Evolutionary conservation across 2,113 vertebrate species (phyloP).

Genomic region (Hoplias malabaricus): DNA sequence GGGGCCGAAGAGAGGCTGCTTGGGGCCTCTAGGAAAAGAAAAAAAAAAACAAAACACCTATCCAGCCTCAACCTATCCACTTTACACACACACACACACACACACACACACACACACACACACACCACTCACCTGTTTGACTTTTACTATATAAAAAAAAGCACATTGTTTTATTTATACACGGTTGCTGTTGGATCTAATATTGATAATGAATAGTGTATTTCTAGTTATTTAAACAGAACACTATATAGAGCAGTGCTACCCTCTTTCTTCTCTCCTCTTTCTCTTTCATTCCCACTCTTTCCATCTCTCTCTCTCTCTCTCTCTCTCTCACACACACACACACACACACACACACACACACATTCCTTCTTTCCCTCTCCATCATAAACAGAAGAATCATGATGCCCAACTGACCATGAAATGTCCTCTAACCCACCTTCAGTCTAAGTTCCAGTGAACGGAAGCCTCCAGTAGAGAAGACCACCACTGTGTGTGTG

Average conservation of each 20-base stretch:
- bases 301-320: background rate
- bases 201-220: too few species aligned
- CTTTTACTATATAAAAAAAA: too few species aligned
- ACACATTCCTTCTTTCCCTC: background rate
- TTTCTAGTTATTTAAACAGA: too few species aligned
- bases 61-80: too few species aligned
- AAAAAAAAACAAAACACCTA: too few species aligned
- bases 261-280: background rate
- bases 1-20: background rate
- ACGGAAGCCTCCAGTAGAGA: constrained; percentile 4
- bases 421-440: constrained; percentile 14
- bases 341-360: background rate
- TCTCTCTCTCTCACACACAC: background rate
- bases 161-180: too few species aligned
- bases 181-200: too few species aligned
- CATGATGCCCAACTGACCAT: background rate
- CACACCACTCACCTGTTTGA: background rate
- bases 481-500: background rate
- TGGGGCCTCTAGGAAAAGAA: background rate
- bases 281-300: background rate
- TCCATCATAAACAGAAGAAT: background rate
- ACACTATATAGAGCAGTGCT: too few species aligned
- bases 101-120: too few species aligned
- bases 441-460: constrained; percentile 10
- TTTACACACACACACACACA: too few species aligned